A percentile compares a stretch with the other conserved stretches of the same genome.
Conservation (phyloP, 2,797 vertebrate genomes). For the Anguilla marmorata region DNA sequence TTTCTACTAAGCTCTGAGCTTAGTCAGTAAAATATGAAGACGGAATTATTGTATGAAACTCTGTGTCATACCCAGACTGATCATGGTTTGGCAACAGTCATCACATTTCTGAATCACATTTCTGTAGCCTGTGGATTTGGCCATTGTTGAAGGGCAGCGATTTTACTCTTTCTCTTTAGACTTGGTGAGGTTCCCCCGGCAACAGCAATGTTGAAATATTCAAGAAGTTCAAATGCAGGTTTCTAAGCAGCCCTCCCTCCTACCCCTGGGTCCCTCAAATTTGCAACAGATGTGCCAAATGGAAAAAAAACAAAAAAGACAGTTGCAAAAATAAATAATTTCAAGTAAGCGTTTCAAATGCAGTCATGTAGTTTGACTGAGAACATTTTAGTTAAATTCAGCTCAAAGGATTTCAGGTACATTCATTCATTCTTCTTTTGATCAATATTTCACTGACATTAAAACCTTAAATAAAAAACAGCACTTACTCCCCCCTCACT, state of each 20-base stretch:
- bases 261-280: neutral
- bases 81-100: neutral
- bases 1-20: too few relatives aligned
- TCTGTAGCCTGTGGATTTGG: neutral
- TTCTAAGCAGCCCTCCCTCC: neutral
- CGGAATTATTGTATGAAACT: too few relatives aligned
- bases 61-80: too few relatives aligned
- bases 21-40: too few relatives aligned
- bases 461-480: neutral
- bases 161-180: neutral
- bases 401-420: neutral
- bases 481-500: neutral
- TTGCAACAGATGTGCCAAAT: neutral
- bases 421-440: neutral
- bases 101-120: neutral
- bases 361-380: neutral
- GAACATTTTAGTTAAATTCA: neutral
- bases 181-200: neutral
- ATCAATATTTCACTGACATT: neutral
- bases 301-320: neutral
- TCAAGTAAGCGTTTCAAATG: neutral
- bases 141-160: neutral
- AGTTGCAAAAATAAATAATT: neutral
- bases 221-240: neutral
- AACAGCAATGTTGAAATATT: conserved; percentile 1